Evolutionary conservation across 2,113 vertebrate species (phyloP), one percentile per base, ranked within the genome.

Genomic region (Pipra filicauda): DNA sequence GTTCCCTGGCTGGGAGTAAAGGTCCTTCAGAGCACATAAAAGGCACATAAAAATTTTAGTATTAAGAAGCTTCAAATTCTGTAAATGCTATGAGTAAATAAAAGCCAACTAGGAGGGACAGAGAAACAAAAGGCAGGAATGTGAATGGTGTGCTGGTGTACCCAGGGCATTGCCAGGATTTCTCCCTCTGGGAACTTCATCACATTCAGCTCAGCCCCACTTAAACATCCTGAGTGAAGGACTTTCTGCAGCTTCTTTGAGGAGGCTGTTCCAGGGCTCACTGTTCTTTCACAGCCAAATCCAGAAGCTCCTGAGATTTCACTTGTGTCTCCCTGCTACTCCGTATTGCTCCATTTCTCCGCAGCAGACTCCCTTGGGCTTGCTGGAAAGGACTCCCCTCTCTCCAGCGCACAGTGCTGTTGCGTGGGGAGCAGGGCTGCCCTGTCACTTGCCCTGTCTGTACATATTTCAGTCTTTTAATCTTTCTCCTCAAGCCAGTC

Each of bases 391-490:
- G 23, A 33, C 37, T 81, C 16, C 23, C 13, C 15, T 37, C 35
- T n/a, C 80, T 91, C 16, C 0, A 0, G 15, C 2, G 19, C 3
- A 0, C 39, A 54, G 59, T 48, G 67, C 46, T 0, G 2, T 39
- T 15, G 35, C 1, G 0, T 3, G 22, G 26, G 46, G 20, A 70
- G 54, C 9, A 1, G n/a, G 31, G 44, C 65, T 95, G 86, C 73
- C 55, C 90, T 4, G 2, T 64, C 81, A 79, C 77, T 90, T 94
- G 58, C 69, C 66, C 67, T 78, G 30, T 20, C 44, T 61, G 27
- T 61, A 67, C 48, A 30, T 64, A 85, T 88, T 91, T 82, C 79
- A 85, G 37, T 39, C 88, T 91, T 96, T 94, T 95, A 83, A 93
- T 95, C 93, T 96, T 85, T 31, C 58, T 80, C 44, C 81, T 59